Evolutionary conservation across 2,113 vertebrate species (phyloP).

Genomic region (Ginglymostoma cirratum): DNA sequence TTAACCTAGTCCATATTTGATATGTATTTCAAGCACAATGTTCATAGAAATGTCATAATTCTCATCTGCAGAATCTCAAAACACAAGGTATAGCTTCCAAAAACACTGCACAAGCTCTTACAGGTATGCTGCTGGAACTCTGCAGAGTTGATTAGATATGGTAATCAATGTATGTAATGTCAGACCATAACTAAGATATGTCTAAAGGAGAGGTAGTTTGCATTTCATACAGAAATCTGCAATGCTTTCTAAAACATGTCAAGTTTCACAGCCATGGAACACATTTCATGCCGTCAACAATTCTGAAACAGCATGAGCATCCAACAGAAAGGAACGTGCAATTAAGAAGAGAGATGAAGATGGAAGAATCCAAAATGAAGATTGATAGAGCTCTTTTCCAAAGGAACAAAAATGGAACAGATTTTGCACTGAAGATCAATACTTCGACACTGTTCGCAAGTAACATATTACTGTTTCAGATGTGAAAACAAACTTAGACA

Average conservation of each 20-base stretch:
- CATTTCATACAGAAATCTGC: not conserved
- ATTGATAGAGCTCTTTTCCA: not conserved
- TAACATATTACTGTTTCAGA: slow-evolving; percentile 23
- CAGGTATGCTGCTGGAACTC: not conserved
- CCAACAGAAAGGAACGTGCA: not conserved
- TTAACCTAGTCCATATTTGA: not conserved
- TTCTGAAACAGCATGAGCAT: not conserved
- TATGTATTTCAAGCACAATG: not conserved
- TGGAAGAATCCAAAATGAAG: not conserved
- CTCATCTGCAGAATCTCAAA: not conserved
- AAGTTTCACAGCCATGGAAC: not conserved
- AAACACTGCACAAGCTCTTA: not conserved
- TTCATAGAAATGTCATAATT: not conserved
- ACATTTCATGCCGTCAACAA: not conserved
- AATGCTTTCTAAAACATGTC: not conserved
- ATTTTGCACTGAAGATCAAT: not conserved
- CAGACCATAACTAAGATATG: not conserved
- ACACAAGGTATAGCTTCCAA: not conserved
- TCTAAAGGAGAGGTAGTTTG: not conserved
- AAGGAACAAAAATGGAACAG: not conserved
- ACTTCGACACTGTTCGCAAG: slow-evolving; percentile 1
- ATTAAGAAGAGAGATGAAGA: not conserved
- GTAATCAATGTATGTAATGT: not conserved
- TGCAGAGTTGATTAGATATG: not conserved
- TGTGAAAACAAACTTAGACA: slow-evolving; percentile 5